phyloP scores from a whole-genome alignment of 1,140 invertebrate species.

The Lerema accius region DNA sequence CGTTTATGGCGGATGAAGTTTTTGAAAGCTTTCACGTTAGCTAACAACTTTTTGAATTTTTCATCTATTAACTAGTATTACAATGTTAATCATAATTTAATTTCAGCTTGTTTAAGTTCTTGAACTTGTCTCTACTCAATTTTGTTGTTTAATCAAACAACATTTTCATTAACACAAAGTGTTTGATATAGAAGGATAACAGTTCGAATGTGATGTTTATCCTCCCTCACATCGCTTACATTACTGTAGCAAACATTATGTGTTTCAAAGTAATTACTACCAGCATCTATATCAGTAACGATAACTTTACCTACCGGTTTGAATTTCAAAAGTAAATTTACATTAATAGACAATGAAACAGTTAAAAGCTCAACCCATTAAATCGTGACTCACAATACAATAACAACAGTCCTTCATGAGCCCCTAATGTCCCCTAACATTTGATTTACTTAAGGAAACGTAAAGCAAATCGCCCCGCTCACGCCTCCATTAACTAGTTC shows the following conservation, averaged over 20 bases:
- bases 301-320: not conserved
- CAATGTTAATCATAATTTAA: too few species aligned
- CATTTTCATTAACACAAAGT: too few species aligned
- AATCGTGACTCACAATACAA: constrained; percentile 26
- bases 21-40: constrained; percentile 16
- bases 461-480: constrained; percentile 53
- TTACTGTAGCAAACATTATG: not conserved
- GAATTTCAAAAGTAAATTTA: constrained; percentile 23
- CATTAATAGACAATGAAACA: constrained; percentile 28
- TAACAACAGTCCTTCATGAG: constrained; percentile 20
- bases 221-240: too few species aligned
- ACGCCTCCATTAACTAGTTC: constrained; percentile 66
- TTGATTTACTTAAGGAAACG: constrained; percentile 48
- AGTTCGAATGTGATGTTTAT: too few species aligned
- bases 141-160: too few species aligned
- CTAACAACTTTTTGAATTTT: not conserved
- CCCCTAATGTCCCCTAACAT: constrained; percentile 39
- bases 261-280: constrained; percentile 1
- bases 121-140: too few species aligned
- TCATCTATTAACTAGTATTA: too few species aligned
- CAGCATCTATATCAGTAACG: not conserved
- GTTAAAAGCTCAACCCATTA: constrained; percentile 21
- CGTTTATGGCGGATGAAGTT: constrained; percentile 35
- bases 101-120: too few species aligned
- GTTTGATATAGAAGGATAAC: too few species aligned